Evolutionary conservation across 2,888 invertebrate genomes (phyloP), one percentile per base, ranked within the genome.

Genomic region (Eulithis prunata): DNA sequence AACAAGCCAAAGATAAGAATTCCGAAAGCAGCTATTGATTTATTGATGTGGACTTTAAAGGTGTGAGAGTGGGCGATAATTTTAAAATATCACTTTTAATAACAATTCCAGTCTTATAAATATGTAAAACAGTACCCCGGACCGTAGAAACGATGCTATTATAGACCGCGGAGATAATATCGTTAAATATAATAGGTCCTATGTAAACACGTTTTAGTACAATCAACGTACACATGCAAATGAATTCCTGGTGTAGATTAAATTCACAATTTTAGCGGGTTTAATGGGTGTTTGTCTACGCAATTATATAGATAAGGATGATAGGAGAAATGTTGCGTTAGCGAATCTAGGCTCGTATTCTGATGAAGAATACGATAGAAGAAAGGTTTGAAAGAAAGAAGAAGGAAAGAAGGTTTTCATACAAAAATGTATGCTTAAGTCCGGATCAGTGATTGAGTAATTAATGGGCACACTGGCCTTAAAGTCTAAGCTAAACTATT

Each of bases 241-340:
- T 85, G 78, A 81, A 78, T 71, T 57, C 68, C 68, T 76, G 78
- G 78, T 64, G 63, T 82, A 80, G 85, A 85, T 88, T 80, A 87
- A 85, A 88, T 87, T 89, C 86, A 87, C 88, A 88, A 90, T 84
- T 86, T 87, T 86, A 84, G 86, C 87, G 77, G 82, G 76, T 79
- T 80, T 85, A 86, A 89, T 83, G 81, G 80, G 76, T 85, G 86
- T 89, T 90, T 90, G 91, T 90, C 21, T 21, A 21, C 1, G 21
- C 21, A 21, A 21, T 88, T 88, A 87, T 86, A 84, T 84, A 82
- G 86, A 85, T 87, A 85, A 84, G 81, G 76, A 65, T 85, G 84
- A 88, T 90, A 87, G 87, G 32, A 80, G 46, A 36, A 57, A 32
- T 4, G 46, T 63, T 45, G 41, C 59, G 51, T 51, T 41, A 46